Evolutionary conservation across 2,113 vertebrate genomes (phyloP), one percentile per base, ranked within the genome.

Genomic region (Mionectes macconnelli): DNA sequence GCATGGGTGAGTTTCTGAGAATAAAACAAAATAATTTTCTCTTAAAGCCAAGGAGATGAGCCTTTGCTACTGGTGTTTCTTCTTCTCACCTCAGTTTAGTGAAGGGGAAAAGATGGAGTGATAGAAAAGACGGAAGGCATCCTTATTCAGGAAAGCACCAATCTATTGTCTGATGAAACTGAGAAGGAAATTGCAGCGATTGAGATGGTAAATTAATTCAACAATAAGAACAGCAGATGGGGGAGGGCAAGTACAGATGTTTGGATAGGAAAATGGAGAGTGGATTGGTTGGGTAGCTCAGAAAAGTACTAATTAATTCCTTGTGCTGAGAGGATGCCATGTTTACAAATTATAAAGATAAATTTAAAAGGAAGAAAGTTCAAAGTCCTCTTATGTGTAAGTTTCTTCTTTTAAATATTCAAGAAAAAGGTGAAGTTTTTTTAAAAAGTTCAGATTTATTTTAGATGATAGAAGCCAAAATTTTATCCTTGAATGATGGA

Each of bases 191-290:
- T 85, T 95, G 53, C 49, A 52, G 59, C 0, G 0, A 56, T 12
- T 90, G 88, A 76, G 63, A 28, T 64, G 75, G 66, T 90, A 87
- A 94, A 78, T 52, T 59, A 52, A 84, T 30, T 92, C 21, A 81
- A 57, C 21, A 76, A 64, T n/a, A 64, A 67, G 66, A 89, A 44
- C 66, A 87, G 57, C 74, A 87, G 62, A 57, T 82, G 66, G 53
- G 37, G 66, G 45, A 91, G 62, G 87, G 49, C 49, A 73, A 82
- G 53, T 83, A 62, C 90, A 95, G 90, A 70, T 92, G 80, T 86
- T 96, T 89, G 86, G 68, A 80, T 77, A 52, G 55, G 63, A 84
- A 93, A 83, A 86, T 80, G 55, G 67, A 69, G 84, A 80, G 70
- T 70, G 27, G 37, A 39, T 62, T 66, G 52, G 10, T 56, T 70